These are phyloP conservation scores for Stegastes partitus DNA, from an alignment of 2,113 vertebrate genomes.

Conservation along the genomic window DNA sequence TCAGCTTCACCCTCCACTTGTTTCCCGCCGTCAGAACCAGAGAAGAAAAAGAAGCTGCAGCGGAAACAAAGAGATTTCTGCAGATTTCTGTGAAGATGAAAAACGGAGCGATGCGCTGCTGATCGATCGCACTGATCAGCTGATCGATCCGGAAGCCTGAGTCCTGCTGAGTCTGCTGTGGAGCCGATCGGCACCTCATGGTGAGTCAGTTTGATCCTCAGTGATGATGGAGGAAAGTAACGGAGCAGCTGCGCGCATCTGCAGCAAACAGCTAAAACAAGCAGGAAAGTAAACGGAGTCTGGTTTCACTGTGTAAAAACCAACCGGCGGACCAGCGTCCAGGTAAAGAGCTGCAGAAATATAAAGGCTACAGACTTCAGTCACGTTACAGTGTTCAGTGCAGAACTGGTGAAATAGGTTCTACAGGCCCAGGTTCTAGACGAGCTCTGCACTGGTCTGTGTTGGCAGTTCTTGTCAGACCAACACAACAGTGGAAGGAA, in stretches of 20 bases:
- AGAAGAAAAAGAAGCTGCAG: slow-evolving; percentile 51
- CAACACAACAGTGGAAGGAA: too few relatives aligned
- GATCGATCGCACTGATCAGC: too few relatives aligned
- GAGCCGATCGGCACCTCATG: slow-evolving; percentile 37
- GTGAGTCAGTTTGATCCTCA: slow-evolving; percentile 41
- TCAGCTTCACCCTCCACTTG: neutral
- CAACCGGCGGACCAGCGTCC: neutral
- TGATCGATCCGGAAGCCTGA: too few relatives aligned
- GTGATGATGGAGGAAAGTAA: slow-evolving; percentile 17
- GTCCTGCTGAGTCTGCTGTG: too few relatives aligned
- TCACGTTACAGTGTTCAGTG: too few relatives aligned
- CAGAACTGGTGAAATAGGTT: too few relatives aligned
- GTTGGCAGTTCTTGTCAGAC: too few relatives aligned
- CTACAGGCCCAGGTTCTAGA: too few relatives aligned
- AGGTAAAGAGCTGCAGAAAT: too few relatives aligned
- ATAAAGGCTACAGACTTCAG: too few relatives aligned
- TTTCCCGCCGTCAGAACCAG: neutral
- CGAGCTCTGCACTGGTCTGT: too few relatives aligned
- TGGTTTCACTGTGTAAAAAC: neutral
- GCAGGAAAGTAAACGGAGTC: slow-evolving; percentile 1
- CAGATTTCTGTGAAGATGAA: neutral
- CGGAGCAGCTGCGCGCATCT: slow-evolving; percentile 10
- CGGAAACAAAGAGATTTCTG: slow-evolving; percentile 59
- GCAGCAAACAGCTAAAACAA: neutral
- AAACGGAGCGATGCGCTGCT: neutral